These are phyloP conservation scores for Auanema sp. DNA, from an alignment of 2,888 invertebrate genomes.

Conservation along the genomic window DNA sequence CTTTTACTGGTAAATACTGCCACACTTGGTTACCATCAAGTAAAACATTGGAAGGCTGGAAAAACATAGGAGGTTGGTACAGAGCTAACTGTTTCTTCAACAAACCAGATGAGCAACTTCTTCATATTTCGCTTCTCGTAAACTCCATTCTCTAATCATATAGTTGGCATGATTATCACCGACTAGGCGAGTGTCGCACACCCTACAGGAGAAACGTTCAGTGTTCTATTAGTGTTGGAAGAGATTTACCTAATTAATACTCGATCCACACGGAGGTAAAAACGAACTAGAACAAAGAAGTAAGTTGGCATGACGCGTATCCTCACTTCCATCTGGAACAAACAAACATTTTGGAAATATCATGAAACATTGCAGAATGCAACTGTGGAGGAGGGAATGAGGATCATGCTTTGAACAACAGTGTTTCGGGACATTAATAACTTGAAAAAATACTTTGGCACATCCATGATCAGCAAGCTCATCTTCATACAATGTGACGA, in stretches of 20 bases:
- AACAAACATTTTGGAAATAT: constrained; percentile 68
- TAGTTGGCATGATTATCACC: constrained; percentile 31
- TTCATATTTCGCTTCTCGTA: constrained; percentile 47
- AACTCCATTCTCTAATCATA: constrained; percentile 55
- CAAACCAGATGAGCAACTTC: constrained; percentile 26
- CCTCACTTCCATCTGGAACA: constrained; percentile 78
- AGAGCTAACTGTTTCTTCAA: not conserved
- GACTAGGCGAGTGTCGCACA: constrained; percentile 54
- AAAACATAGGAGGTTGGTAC: not conserved
- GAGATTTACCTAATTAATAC: constrained; percentile 73
- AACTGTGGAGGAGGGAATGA: constrained; percentile 5
- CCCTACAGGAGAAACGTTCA: constrained; percentile 20
- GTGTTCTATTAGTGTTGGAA: not conserved
- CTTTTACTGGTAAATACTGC: constrained; percentile 35
- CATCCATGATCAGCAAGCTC: constrained; percentile 97
- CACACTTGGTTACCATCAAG: constrained; percentile 37
- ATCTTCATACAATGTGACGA: constrained; percentile 89
- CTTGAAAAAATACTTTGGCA: constrained; percentile 70
- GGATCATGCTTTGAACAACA: not conserved
- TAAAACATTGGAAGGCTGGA: constrained; percentile 21
- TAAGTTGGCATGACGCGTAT: constrained; percentile 89
- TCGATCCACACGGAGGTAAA: constrained; percentile 90
- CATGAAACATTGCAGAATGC: constrained; percentile 16
- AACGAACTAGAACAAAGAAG: constrained; percentile 85
- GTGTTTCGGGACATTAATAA: not conserved